Percentiles rank a stretch among this genome's conserved stretches.
Conservation (phyloP, 2,888 invertebrate genomes). For the Phyto melanocephala region DNA sequence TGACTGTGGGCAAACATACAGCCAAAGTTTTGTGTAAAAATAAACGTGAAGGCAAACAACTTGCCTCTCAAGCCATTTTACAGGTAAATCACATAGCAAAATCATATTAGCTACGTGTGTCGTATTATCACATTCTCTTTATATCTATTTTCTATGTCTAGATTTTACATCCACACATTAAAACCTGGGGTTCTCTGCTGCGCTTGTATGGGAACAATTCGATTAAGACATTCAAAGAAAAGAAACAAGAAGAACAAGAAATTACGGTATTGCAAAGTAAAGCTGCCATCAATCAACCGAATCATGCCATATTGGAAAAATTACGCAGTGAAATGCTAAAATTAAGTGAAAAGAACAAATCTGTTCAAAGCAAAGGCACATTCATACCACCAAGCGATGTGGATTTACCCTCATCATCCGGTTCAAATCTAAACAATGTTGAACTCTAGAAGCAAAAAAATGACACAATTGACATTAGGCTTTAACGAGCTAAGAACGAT, state of each 20-base stretch:
- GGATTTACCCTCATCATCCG: constrained; percentile 85
- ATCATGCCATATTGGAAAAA: constrained; percentile 93
- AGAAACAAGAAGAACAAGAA: constrained; percentile 94
- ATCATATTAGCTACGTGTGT: background rate
- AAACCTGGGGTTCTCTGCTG: constrained; percentile 95
- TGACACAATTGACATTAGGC: constrained; percentile 20
- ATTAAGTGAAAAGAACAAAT: constrained; percentile 83
- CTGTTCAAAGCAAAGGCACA: constrained; percentile 83
- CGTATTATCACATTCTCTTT: background rate
- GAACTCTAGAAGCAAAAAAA: constrained; percentile 81
- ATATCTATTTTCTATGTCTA: constrained; percentile 79
- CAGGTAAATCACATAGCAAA: constrained; percentile 80
- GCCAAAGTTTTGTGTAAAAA: constrained; percentile 96
- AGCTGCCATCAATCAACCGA: constrained; percentile 93
- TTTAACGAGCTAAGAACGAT: background rate
- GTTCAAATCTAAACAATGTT: constrained; percentile 88
- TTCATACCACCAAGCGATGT: constrained; percentile 83
- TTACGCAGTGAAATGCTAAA: constrained; percentile 90
- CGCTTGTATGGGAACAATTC: constrained; percentile 95
- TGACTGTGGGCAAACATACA: constrained; percentile 95
- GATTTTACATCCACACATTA: constrained; percentile 95
- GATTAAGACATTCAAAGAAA: constrained; percentile 93
- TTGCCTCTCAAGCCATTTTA: constrained; percentile 95
- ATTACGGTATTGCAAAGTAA: constrained; percentile 93
- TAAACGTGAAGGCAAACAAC: constrained; percentile 97